phyloP scores from a whole-genome alignment of 2,797 vertebrate genomes.

The Dromococcyx pavoninus region DNA sequence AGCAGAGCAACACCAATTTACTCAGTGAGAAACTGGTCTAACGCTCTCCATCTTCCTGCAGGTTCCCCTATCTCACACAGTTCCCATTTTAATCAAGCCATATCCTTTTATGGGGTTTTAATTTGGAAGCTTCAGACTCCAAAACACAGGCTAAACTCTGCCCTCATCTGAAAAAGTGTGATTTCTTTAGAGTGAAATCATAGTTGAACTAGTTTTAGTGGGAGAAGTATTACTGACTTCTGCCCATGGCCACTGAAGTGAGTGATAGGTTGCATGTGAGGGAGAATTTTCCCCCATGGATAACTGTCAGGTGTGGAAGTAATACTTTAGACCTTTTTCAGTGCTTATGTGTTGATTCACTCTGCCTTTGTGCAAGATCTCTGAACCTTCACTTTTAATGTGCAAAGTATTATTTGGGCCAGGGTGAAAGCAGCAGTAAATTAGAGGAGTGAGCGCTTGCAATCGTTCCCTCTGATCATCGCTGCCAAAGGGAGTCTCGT shows the following conservation, averaged over 20 bases:
- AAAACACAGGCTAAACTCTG: background rate
- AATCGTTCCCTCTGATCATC: constrained; percentile 4
- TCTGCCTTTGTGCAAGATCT: background rate
- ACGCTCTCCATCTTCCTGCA: background rate
- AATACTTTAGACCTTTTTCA: background rate
- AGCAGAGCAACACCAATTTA: background rate
- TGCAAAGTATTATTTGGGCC: background rate
- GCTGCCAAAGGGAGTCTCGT: constrained; percentile 20
- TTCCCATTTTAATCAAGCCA: background rate
- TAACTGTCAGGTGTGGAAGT: background rate
- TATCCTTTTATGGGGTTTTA: background rate
- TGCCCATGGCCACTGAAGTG: background rate
- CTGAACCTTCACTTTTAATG: background rate
- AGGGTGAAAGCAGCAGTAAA: background rate
- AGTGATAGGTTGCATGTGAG: background rate
- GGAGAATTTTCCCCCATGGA: background rate
- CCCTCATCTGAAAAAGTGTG: background rate
- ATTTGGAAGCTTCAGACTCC: background rate
- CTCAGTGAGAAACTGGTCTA: background rate
- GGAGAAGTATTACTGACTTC: background rate
- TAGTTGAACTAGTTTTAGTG: background rate
- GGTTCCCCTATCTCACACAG: background rate
- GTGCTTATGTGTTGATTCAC: background rate
- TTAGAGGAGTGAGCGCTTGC: constrained; percentile 18
- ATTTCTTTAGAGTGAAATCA: background rate